Conservation (phyloP, 2,888 invertebrate genomes). For the Ectemnius lituratus region DNA sequence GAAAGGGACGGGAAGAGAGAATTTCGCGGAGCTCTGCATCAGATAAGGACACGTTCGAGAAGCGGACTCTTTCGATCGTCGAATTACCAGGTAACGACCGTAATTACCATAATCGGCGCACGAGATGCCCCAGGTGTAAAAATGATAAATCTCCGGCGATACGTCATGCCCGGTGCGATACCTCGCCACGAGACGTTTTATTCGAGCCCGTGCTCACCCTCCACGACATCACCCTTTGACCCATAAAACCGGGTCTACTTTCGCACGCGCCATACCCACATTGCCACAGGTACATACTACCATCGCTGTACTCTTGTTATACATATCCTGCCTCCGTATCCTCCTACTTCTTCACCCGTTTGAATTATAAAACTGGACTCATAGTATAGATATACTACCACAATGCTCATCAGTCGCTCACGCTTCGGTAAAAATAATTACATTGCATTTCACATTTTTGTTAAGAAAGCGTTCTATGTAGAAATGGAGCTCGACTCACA, state of each 20-base stretch:
- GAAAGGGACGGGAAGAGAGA: slow-evolving; percentile 11
- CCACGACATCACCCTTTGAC: neutral
- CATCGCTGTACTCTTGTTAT: no score
- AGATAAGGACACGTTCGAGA: slow-evolving; percentile 35
- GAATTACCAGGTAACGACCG: slow-evolving; percentile 44
- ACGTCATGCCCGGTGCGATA: slow-evolving; percentile 21
- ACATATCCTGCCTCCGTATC: no score
- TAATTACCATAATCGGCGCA: slow-evolving; percentile 46
- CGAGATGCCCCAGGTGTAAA: slow-evolving; percentile 36
- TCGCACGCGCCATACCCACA: slow-evolving; percentile 3
- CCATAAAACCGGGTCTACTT: neutral
- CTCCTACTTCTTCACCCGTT: no score
- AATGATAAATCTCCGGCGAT: slow-evolving; percentile 40
- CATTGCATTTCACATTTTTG: no score
- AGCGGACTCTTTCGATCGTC: slow-evolving; percentile 38
- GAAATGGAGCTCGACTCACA: no score
- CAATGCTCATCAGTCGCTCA: no score
- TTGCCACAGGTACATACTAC: neutral
- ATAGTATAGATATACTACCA: no score
- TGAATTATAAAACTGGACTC: no score
- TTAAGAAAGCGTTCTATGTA: no score
- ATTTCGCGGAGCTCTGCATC: slow-evolving; percentile 39
- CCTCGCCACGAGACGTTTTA: slow-evolving; percentile 4
- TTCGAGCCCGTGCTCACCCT: neutral
- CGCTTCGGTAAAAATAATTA: no score